Evolutionary conservation across 2,113 vertebrate genomes (phyloP).

Genomic region (Campylorhamphus procurvoides): DNA sequence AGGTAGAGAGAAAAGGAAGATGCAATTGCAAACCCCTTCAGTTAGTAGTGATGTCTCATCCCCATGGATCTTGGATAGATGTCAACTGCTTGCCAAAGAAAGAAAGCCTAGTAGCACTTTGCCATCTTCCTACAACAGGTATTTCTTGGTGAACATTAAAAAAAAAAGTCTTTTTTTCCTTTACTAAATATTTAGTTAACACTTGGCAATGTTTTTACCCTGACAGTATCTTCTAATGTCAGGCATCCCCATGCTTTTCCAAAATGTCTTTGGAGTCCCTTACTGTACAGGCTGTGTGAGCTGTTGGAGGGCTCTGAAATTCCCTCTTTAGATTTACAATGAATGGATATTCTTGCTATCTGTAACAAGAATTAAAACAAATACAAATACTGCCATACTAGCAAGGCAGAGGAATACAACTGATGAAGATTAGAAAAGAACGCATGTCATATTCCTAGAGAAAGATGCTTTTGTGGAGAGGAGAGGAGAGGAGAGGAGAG

Average conservation of each 20-base stretch:
- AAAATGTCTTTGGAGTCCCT: not conserved
- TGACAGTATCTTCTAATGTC: not conserved
- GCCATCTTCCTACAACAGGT: not conserved
- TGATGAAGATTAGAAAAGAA: not conserved
- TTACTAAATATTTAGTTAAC: not conserved
- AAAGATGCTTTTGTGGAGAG: not conserved
- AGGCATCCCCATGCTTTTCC: not conserved
- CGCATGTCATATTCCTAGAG: not conserved
- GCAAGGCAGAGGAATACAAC: not conserved
- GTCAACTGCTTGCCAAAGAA: not conserved
- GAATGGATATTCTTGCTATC: not conserved
- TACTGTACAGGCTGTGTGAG: not conserved
- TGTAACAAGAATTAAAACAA: not conserved
- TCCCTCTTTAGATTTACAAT: not conserved
- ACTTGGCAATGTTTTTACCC: not conserved
- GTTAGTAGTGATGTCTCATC: not conserved
- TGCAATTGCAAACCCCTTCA: not conserved
- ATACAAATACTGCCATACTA: not conserved
- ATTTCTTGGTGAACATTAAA: not conserved
- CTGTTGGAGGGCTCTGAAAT: not conserved
- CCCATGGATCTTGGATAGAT: not conserved
- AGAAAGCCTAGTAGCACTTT: not conserved
- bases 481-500: not conserved
- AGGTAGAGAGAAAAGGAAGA: not conserved
- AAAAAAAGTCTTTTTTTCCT: rapidly evolving